Base-by-base conservation (phyloP, 2,113 vertebrate species). In the Spea multiplicata region DNA sequence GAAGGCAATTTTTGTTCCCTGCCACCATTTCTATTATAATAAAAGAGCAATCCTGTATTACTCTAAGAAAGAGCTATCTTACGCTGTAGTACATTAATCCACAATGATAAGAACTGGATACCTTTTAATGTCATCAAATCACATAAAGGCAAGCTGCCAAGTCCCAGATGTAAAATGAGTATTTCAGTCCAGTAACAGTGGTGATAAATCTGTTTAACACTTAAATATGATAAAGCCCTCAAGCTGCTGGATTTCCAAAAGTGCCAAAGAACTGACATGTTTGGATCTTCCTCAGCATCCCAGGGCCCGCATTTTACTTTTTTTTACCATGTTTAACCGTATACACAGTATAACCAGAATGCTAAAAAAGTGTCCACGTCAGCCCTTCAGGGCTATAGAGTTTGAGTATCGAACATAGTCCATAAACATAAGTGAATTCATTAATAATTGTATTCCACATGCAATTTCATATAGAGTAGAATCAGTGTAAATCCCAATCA, bases 51-150 rank as follows among this genome's bases (percentile, higher is more conserved):
- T 75, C 62, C 64, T 62, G 48, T 66, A 72, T 78, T 72, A 78
- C 49, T 53, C 49, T 80, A 67, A 53, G 68, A 73, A 57, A 73
- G 59, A 80, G 62, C 46, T 80, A 73, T 67, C 44, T 80, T 47
- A 13, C 48, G 52, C 55, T 80, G 71, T 80, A 80, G 49, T 47
- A 59, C 77, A 73, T 80, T 67, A 57, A 73, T 79, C 9, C 59
- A 62, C 44, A n/a, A 57, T 73, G 77, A 67, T 80, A 80, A 73
- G 62, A 12, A 12, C 12, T 67, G 44, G 66, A 67, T 67, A 48
- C 44, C 50, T 67, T 52, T 73, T 73, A 72, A 66, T 73, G 62
- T 12, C 13, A 49, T 67, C 4, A 66, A 66, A 47, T 73, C 49
- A 66, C 62, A 30, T 30, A 55, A 62, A 49, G 45, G 30, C n/a